These are phyloP conservation scores for Petrolisthes manimaculis DNA, from an alignment of 2,888 invertebrate species.

Conservation along the genomic window DNA sequence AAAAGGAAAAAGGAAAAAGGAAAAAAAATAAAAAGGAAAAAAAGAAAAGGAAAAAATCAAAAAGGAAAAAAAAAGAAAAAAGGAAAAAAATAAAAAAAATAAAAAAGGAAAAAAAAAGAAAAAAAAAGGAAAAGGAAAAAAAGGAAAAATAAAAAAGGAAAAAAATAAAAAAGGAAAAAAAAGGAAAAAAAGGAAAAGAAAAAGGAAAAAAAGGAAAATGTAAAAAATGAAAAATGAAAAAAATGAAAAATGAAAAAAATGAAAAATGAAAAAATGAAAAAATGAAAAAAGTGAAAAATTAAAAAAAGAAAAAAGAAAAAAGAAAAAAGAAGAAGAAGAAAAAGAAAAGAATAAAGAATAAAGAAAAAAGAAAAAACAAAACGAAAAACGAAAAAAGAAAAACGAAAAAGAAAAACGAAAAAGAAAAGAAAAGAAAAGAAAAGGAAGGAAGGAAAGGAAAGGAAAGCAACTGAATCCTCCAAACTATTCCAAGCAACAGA, in stretches of 20 bases:
- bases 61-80: too few species aligned
- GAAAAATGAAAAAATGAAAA: not conserved
- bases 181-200: not conserved
- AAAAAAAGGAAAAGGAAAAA: not conserved
- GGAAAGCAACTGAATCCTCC: too few species aligned
- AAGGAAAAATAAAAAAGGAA: not conserved
- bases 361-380: not conserved
- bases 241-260: not conserved
- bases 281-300: not conserved
- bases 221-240: not conserved
- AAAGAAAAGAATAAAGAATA: too few species aligned
- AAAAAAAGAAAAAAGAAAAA: not conserved
- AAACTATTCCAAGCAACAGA: too few species aligned
- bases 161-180: not conserved
- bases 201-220: not conserved
- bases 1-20: too few species aligned
- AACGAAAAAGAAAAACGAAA: not conserved
- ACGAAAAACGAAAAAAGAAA: not conserved
- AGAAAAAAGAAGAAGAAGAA: too few species aligned
- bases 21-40: too few species aligned
- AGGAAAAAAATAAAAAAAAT: too few species aligned
- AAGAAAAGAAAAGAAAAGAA: not conserved
- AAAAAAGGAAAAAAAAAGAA: not conserved
- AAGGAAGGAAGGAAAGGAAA: not conserved
- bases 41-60: too few species aligned